Percentiles rank a stretch among this genome's conserved stretches.
Conservation (phyloP, 2,797 vertebrate species). For the Clarias pachynema region DNA sequence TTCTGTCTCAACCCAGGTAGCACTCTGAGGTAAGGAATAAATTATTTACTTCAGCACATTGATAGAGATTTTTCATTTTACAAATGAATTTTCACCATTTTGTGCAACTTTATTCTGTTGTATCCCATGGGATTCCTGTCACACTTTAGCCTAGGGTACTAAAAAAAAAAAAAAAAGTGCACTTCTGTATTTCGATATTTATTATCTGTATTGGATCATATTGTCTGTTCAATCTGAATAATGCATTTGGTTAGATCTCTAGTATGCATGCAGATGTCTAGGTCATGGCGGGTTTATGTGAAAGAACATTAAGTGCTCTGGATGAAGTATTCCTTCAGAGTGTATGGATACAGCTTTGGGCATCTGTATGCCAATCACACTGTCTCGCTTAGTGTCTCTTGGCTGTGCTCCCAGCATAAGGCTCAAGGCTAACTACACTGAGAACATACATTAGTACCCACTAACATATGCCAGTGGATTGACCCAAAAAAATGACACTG, state of each 20-base stretch:
- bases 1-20: too few species aligned
- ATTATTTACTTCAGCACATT: too few species aligned
- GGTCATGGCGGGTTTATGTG: not conserved
- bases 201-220: slow-evolving; percentile 1
- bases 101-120: not conserved
- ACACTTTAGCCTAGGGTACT: not conserved
- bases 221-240: not conserved
- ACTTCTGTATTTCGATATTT: not conserved
- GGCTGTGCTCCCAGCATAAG: slow-evolving; percentile 51
- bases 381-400: slow-evolving; percentile 34
- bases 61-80: too few species aligned
- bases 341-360: not conserved
- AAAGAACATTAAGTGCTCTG: slow-evolving; percentile 37
- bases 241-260: not conserved
- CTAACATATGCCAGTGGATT: slow-evolving; percentile 46
- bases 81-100: too few species aligned
- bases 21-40: too few species aligned
- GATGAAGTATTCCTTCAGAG: slow-evolving; percentile 36
- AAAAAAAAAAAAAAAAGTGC: not conserved
- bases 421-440: slow-evolving; percentile 38
- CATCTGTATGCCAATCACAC: slow-evolving; percentile 47
- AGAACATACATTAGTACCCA: slow-evolving; percentile 47
- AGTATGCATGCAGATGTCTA: slow-evolving; percentile 10
- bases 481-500: slow-evolving; percentile 34
- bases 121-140: not conserved